Evolutionary conservation across 2,797 vertebrate genomes (phyloP).

Genomic region (Gymnoscopelus braueri): DNA sequence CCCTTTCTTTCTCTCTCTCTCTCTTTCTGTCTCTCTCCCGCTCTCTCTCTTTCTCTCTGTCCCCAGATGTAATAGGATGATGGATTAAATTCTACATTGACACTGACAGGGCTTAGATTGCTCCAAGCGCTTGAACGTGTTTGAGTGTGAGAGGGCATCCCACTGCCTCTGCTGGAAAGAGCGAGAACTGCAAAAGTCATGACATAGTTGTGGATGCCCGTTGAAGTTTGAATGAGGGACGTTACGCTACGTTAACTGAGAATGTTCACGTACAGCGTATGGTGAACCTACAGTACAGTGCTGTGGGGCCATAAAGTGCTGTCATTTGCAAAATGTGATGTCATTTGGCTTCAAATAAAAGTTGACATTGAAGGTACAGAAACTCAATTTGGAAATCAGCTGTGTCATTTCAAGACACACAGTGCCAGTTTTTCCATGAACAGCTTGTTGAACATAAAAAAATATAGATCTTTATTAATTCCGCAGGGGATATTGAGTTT

Average conservation of each 20-base stretch:
- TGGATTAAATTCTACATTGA: slow-evolving; percentile 72
- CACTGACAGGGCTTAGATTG: slow-evolving; percentile 74
- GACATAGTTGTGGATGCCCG: slow-evolving; percentile 22
- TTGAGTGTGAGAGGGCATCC: slow-evolving; percentile 44
- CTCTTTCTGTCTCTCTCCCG: background rate
- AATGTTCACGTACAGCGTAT: background rate
- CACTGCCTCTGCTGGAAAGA: slow-evolving; percentile 42
- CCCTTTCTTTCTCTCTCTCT: slow-evolving; percentile 9
- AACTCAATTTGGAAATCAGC: too few relatives aligned
- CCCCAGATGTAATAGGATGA: slow-evolving; percentile 68
- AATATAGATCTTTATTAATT: too few relatives aligned
- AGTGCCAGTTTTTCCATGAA: too few relatives aligned
- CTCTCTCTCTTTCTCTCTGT: slow-evolving; percentile 7
- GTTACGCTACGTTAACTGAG: background rate
- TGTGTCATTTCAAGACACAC: too few relatives aligned
- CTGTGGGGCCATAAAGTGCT: background rate
- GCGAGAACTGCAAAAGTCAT: slow-evolving; percentile 37
- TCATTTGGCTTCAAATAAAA: too few relatives aligned
- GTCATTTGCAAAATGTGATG: too few relatives aligned
- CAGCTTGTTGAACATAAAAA: too few relatives aligned
- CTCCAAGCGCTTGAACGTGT: slow-evolving; percentile 58
- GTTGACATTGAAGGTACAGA: too few relatives aligned
- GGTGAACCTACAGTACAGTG: background rate
- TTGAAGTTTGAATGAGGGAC: slow-evolving; percentile 21
- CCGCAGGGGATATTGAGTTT: too few relatives aligned